Conservation (phyloP, 2,113 vertebrate genomes). For the Gulo gulo region DNA sequence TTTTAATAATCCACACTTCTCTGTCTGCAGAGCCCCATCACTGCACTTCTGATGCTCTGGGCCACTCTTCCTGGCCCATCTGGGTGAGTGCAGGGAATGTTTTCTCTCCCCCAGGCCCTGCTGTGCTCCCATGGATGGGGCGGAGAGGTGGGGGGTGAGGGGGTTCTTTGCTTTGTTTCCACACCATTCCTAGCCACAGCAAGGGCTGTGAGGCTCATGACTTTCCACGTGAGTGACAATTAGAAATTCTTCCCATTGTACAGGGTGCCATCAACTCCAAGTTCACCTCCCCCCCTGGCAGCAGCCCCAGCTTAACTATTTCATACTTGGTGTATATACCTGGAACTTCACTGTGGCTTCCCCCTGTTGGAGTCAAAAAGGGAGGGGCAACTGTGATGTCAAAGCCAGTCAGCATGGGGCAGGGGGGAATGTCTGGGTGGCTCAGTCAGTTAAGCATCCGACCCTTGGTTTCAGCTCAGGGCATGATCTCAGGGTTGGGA, state of each 20-base stretch:
- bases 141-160: background rate
- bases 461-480: too few species aligned
- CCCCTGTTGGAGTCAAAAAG: too few species aligned
- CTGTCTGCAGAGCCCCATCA: fast-evolving
- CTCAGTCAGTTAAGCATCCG: too few species aligned
- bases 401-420: background rate
- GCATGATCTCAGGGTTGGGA: too few species aligned
- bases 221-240: background rate
- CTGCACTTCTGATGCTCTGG: fast-evolving
- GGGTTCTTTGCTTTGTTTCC: background rate
- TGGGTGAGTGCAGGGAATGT: background rate
- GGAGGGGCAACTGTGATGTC: background rate
- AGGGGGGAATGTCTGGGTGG: too few species aligned
- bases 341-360: too few species aligned
- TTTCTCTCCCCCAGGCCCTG: background rate
- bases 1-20: too few species aligned
- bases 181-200: too few species aligned
- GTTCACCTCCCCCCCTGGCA: background rate
- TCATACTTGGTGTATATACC: background rate
- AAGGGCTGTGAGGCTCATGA: background rate
- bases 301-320: background rate
- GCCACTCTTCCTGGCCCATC: background rate
- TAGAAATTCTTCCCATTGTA: background rate
- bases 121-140: background rate
- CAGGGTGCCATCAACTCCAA: background rate